Evolutionary conservation across 92 coral and sea anemone genomes (phyloP), one percentile per base, ranked within the genome.

Genomic region (Parazoanthus darwini): DNA sequence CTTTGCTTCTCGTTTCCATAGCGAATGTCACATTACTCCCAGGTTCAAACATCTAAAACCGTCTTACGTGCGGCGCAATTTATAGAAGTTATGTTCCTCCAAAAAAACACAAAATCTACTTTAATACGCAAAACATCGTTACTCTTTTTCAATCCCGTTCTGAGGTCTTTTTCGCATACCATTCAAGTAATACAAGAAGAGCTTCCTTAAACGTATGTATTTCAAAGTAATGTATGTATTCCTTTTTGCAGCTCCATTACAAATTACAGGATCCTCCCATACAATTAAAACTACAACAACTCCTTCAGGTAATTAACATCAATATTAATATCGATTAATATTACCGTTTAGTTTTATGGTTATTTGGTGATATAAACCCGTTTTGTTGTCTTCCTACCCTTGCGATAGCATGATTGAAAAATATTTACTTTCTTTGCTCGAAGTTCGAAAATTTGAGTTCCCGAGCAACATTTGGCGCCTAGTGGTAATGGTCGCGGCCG

Each of bases 271-370:
- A 1, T 25, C 54, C 33, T 7, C 3, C 5, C 14, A 66, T 15
- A 8, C 59, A 77, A 9, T 23, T 16, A 77, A 46, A 22, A 43
- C 81, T 38, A 80, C 72, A 13, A 13, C 51, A 35, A 56, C 73
- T 33, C 48, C 85, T 51, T 79, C 23, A 13, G 85, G 85, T 80
- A 80, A 80, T 66, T 36, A 26, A 58, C 22, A 50, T 29, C 22
- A 46, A 14, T 48, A 11, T 48, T 48, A 6, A 48, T 48, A 48
- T 48, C 51, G 51, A 48, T 48, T 6, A 48, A 48, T 6, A 10
- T 48, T 48, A 1, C 11, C 11, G 11, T 63, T 63, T 9, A 63
- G n/a, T 63, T 63, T 9, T 63, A 5, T 63, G 26, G 22, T 20
- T 7, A 3, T 63, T 5, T 63, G 3, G 25, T 63, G 70, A 7